Conservation (phyloP, 1,140 invertebrate species). For the Wiebesia pumilae region DNA sequence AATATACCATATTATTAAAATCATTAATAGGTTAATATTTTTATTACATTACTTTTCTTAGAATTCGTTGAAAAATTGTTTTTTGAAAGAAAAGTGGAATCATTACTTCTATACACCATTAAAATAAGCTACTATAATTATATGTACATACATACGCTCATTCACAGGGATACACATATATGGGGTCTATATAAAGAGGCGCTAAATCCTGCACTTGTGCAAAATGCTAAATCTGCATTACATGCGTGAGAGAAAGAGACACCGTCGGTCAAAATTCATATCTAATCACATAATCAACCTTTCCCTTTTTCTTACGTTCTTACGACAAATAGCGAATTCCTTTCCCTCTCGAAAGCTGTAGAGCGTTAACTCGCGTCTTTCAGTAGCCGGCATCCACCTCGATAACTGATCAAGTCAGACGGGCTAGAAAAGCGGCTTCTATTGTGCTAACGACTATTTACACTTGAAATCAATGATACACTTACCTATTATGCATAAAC, state of each 20-base stretch:
- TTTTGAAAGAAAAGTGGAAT: no score
- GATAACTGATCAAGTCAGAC: constrained; percentile 71
- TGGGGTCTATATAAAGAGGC: background rate
- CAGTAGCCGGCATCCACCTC: constrained; percentile 67
- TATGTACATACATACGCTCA: no score
- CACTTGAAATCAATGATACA: constrained; percentile 63
- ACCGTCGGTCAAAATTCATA: constrained; percentile 63
- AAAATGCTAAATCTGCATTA: background rate
- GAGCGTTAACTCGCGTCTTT: constrained; percentile 46
- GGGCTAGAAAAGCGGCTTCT: constrained; percentile 61
- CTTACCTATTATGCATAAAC: background rate
- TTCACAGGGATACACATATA: no score
- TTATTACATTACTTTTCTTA: no score
- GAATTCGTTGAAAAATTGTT: no score
- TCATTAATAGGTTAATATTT: no score
- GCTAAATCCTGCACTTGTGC: background rate
- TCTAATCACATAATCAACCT: constrained; percentile 67
- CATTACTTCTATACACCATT: no score
- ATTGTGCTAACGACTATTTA: constrained; percentile 72
- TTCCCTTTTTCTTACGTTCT: constrained; percentile 69
- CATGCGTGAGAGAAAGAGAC: background rate
- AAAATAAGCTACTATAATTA: no score
- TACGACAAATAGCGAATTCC: constrained; percentile 72
- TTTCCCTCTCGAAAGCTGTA: constrained; percentile 66
- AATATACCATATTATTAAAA: no score